These are phyloP conservation scores for Bradypus variegatus DNA, from an alignment of 2,797 vertebrate species.

Conservation along the genomic window DNA sequence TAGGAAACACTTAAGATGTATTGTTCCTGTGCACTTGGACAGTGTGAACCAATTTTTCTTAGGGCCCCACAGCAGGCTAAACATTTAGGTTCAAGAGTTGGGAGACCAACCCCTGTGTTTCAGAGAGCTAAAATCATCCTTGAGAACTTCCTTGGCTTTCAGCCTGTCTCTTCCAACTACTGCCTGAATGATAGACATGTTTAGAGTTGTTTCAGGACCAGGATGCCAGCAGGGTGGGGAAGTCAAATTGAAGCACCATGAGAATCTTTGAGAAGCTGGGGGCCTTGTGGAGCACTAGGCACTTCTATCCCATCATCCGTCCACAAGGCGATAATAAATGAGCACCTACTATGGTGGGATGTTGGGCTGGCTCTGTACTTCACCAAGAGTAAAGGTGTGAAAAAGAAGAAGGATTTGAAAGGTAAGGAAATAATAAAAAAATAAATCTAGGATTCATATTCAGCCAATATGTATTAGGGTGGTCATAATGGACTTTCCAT, in stretches of 20 bases:
- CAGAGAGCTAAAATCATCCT: not conserved
- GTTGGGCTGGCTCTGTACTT: not conserved
- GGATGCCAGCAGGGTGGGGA: too few species aligned
- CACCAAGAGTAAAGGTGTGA: not conserved
- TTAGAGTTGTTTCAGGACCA: not conserved
- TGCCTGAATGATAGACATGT: not conserved
- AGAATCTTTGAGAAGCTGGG: not conserved
- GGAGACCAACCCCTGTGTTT: not conserved
- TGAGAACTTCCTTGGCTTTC: not conserved
- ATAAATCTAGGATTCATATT: not conserved
- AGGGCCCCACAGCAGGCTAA: not conserved
- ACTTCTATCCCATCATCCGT: not conserved
- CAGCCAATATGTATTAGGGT: not conserved
- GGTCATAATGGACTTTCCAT: not conserved
- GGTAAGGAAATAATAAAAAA: not conserved
- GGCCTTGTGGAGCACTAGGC: fast-evolving
- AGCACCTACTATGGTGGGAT: not conserved
- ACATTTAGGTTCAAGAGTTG: not conserved
- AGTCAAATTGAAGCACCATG: not conserved
- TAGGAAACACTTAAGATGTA: not conserved
- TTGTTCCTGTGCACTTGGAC: not conserved
- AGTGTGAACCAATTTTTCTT: not conserved
- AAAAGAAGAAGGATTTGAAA: not conserved
- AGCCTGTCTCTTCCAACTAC: not conserved
- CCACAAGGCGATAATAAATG: not conserved